Percentiles rank a stretch among this genome's conserved stretches.
Evolutionary conservation across 2,888 invertebrate genomes (phyloP).

Genomic region (Vannuccia rotundouncinata): DNA sequence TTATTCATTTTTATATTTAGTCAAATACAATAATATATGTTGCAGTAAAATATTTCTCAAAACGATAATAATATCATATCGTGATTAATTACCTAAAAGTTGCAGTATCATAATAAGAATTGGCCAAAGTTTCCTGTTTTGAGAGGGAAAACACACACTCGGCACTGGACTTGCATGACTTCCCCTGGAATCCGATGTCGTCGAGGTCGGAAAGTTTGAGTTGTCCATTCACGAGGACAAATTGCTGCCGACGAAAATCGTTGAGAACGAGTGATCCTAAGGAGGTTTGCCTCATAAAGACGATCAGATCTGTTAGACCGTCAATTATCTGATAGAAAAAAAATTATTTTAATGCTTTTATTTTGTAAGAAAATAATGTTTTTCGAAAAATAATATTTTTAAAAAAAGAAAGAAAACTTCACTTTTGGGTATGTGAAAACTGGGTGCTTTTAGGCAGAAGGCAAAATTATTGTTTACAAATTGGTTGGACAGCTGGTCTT

Average conservation of each 20-base stretch:
- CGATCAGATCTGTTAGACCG: constrained; percentile 51
- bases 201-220: constrained; percentile 59
- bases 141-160: neutral
- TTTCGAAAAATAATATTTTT: no score
- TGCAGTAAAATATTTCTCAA: no score
- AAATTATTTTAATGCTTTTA: no score
- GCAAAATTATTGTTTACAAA: no score
- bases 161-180: neutral
- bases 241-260: constrained; percentile 59
- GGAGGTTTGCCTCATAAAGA: constrained; percentile 54
- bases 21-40: no score
- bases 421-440: no score
- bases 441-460: no score
- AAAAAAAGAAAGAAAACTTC: no score
- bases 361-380: no score
- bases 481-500: neutral
- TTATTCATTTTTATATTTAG: no score
- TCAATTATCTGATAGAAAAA: constrained; percentile 47
- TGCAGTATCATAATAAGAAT: neutral
- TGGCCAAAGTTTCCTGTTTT: neutral
- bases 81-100: neutral
- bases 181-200: constrained; percentile 53
- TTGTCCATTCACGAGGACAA: constrained; percentile 56
- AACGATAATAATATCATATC: neutral
- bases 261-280: constrained; percentile 58